Conservation (phyloP, 1,140 invertebrate species). For the Berghia stephanieae region DNA sequence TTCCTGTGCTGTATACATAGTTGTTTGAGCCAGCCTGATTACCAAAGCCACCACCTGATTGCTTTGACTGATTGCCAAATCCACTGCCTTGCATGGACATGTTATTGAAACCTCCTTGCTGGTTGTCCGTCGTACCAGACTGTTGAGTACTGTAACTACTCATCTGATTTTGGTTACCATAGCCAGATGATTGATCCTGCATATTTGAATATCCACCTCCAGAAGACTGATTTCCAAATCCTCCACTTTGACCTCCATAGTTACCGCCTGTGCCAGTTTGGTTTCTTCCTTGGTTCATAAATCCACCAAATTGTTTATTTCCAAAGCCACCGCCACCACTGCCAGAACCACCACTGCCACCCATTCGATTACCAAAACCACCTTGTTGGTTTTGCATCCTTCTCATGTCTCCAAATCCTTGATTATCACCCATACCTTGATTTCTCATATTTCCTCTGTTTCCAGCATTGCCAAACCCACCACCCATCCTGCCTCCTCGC, state of each 20-base stretch:
- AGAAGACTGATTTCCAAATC: constrained; percentile 4
- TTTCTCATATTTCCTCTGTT: neutral
- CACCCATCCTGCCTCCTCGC: neutral
- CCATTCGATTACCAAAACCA: neutral
- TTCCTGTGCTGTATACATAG: too few relatives aligned
- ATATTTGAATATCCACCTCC: neutral
- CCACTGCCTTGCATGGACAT: too few relatives aligned
- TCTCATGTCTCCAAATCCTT: neutral
- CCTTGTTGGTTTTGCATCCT: neutral
- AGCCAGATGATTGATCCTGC: neutral
- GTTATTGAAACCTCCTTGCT: too few relatives aligned
- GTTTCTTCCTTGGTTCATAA: neutral
- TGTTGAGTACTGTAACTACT: neutral
- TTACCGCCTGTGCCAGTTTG: neutral
- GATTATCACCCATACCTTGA: neutral
- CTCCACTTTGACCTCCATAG: constrained; percentile 9
- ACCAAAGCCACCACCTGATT: too few relatives aligned
- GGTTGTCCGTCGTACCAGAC: too few relatives aligned
- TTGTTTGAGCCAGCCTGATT: too few relatives aligned
- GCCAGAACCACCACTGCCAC: neutral
- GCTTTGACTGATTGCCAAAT: too few relatives aligned
- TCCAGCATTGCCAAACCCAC: neutral
- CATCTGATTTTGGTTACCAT: neutral
- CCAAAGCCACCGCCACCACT: constrained; percentile 5
- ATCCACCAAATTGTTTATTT: neutral